Evolutionary conservation across 35 echinoderm and acorn worm genomes (phyloP).

Genomic region (Patiria miniata): DNA sequence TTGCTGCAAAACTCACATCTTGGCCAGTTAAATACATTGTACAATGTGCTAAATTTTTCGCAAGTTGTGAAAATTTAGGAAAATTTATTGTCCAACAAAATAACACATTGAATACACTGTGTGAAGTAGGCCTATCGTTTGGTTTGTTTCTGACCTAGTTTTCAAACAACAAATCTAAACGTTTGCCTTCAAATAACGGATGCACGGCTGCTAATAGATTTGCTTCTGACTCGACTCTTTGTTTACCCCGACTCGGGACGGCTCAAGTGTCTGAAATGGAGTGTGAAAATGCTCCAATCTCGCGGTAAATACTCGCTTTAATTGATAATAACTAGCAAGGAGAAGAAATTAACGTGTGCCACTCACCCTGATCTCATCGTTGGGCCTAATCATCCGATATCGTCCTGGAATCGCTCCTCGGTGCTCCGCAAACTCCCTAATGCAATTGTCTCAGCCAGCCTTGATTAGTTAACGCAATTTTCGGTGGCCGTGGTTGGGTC

Average conservation of each 20-base stretch:
- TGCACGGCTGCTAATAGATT: too few relatives aligned
- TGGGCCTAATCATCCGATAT: constrained; percentile 8
- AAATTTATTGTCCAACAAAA: too few relatives aligned
- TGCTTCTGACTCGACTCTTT: too few relatives aligned
- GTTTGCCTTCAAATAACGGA: too few relatives aligned
- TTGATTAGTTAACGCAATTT: constrained; percentile 28
- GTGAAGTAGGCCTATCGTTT: too few relatives aligned
- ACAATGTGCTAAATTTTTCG: too few relatives aligned
- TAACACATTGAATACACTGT: too few relatives aligned
- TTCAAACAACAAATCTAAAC: too few relatives aligned
- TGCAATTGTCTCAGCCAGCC: neutral
- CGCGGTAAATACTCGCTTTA: neutral
- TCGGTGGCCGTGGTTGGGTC: neutral
- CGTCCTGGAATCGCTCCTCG: neutral
- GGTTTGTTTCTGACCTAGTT: too few relatives aligned
- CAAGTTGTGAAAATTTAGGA: too few relatives aligned
- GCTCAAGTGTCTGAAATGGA: constrained; percentile 3
- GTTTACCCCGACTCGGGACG: neutral
- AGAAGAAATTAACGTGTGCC: neutral
- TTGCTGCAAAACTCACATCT: too few relatives aligned
- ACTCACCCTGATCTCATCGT: neutral
- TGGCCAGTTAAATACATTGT: too few relatives aligned
- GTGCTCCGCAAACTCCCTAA: neutral
- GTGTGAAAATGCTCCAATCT: neutral
- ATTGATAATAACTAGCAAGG: neutral